Percentiles rank a stretch among this genome's conserved stretches.
Conservation (phyloP, 2,113 vertebrate species). For the Engraulis encrasicolus region DNA sequence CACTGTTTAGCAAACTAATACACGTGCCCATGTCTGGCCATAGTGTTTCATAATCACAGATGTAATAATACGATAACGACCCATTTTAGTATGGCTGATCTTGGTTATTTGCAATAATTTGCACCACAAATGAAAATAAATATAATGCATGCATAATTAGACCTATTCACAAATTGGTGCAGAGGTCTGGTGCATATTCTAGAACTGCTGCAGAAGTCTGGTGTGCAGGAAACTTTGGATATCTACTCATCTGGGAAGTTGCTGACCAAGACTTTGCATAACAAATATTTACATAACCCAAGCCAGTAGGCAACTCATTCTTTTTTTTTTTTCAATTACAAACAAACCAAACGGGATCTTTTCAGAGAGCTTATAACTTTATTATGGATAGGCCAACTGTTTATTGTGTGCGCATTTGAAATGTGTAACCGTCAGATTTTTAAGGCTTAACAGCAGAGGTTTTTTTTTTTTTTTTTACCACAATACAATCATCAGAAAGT, state of each 20-base stretch:
- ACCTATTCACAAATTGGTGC: background rate
- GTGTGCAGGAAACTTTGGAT: background rate
- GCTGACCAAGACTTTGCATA: background rate
- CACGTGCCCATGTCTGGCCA: background rate
- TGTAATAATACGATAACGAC: background rate
- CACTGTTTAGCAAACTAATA: background rate
- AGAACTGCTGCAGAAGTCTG: background rate
- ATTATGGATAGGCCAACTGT: background rate
- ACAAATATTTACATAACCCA: background rate
- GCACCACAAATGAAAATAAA: no score
- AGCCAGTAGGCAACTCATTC: background rate
- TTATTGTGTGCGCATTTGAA: background rate
- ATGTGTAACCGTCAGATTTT: background rate
- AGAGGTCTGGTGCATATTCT: background rate
- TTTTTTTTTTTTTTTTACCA: background rate
- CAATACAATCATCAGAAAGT: background rate
- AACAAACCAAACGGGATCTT: background rate
- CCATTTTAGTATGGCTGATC: background rate
- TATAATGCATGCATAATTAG: no score
- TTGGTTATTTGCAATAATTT: background rate
- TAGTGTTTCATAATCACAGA: background rate
- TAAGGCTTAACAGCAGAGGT: slow-evolving; percentile 31
- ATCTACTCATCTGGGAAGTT: background rate
- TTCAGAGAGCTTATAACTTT: background rate
- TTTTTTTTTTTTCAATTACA: background rate